phyloP scores from a whole-genome alignment of 2,113 vertebrate species.

The Epinephelus cyanopodus region DNA sequence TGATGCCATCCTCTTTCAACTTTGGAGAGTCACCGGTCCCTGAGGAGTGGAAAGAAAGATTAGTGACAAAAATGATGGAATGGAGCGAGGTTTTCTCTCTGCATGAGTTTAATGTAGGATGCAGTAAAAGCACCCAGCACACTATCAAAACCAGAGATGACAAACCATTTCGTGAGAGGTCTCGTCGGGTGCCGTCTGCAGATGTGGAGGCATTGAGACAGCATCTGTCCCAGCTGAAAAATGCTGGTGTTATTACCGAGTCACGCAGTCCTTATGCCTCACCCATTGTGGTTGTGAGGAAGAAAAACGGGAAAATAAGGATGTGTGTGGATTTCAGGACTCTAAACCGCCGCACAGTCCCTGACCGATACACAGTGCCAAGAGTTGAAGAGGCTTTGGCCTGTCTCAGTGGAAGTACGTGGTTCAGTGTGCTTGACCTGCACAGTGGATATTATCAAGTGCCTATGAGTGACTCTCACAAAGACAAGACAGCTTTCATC shows the following conservation, averaged over 20 bases:
- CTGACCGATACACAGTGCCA: background rate
- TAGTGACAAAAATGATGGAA: constrained; percentile 32
- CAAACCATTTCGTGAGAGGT: background rate
- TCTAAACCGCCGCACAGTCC: no score
- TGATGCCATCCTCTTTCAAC: no score
- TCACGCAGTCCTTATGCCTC: background rate
- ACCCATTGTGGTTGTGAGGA: background rate
- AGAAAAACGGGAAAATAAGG: background rate
- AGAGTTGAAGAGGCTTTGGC: background rate
- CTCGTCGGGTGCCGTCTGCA: background rate
- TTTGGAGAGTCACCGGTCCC: background rate
- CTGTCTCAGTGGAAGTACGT: constrained; percentile 25
- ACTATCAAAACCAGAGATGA: constrained; percentile 1
- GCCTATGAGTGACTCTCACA: background rate
- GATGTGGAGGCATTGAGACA: background rate
- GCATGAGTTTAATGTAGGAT: constrained; percentile 42
- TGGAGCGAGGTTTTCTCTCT: constrained; percentile 25
- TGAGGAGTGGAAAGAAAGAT: constrained; percentile 25
- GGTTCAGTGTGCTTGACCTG: background rate
- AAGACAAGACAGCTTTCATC: constrained; percentile 28
- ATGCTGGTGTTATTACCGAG: background rate
- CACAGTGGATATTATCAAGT: background rate
- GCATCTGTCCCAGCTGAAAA: background rate
- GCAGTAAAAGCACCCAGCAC: constrained; percentile 14
- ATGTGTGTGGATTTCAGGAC: constrained; percentile 1